Evolutionary conservation across 2,888 invertebrate species (phyloP), one percentile per base, ranked within the genome.

Genomic region (Meliscaeva auricollis): DNA sequence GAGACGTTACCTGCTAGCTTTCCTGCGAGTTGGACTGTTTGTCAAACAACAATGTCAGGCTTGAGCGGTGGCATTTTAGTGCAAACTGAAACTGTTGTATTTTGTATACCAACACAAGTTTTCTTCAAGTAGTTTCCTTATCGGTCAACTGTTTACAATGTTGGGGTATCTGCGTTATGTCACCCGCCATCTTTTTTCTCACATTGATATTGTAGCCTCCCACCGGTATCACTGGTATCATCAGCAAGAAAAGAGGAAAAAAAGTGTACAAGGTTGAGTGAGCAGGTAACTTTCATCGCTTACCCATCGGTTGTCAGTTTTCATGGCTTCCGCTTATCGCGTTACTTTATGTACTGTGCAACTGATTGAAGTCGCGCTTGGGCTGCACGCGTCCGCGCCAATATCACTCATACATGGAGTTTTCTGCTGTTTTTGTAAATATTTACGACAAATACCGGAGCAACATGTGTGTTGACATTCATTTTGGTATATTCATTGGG

Each of bases 241-340:
- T 20, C 50, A 48, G 17, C n/a, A 11, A 66, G 20, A 8, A 46
- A 13, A 35, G 56, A 56, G 35, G 56, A 56, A 17, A 52, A 46
- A 52, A 70, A 46, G 38, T 13, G 74, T 75, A 70, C 80, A 84
- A 84, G 84, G 84, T 84, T 84, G 84, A 80, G 79, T 84, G 80
- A 75, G 69, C 72, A 72, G 75, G 69, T 75, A 84, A 80, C 80
- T 84, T 84, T 84, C 83, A 84, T 80, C 75, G 75, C 75, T 70
- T 62, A 75, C 70, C 75, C 70, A 84, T 80, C 70, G 72, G 74
- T 38, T 80, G 84, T 68, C 80, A 75, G 66, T 76, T 70, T 64
- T 76, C 75, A 80, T 80, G 70, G 75, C 84, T 84, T 75, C 84
- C 83, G 75, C 84, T 80, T 64, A 80, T 84, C 80, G 60, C 56